Conservation (phyloP, 2,888 invertebrate species). For the Vannuccia rotundouncinata region DNA sequence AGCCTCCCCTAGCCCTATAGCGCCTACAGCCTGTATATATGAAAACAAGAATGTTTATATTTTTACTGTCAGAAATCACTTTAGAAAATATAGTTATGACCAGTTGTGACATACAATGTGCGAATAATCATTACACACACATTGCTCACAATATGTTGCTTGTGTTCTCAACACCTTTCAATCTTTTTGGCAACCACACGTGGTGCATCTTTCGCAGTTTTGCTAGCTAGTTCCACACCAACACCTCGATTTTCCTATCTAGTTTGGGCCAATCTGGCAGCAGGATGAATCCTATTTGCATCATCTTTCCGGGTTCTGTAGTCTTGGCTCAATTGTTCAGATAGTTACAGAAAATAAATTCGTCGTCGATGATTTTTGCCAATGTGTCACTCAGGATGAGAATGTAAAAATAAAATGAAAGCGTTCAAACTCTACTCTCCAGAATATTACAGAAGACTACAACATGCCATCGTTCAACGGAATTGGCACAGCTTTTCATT, state of each 20-base stretch:
- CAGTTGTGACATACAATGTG: too few species aligned
- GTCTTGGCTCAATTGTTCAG: neutral
- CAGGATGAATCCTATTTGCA: neutral
- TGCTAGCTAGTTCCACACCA: neutral
- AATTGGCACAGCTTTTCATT: neutral
- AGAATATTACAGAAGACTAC: neutral
- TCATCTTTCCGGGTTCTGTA: neutral
- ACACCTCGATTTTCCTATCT: neutral
- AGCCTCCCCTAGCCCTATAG: too few species aligned
- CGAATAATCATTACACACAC: neutral
- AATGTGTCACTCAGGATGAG: neutral
- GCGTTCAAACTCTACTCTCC: neutral
- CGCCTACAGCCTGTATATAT: too few species aligned
- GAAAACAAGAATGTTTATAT: too few species aligned
- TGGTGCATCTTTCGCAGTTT: neutral
- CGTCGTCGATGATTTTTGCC: neutral
- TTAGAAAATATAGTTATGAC: too few species aligned
- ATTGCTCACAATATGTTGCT: neutral
- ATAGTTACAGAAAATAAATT: neutral
- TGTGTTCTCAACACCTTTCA: neutral
- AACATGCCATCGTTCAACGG: neutral
- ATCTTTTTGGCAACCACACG: neutral
- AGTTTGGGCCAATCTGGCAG: neutral
- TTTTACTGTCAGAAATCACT: too few species aligned
- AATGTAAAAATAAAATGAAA: neutral